These are phyloP conservation scores for Spodoptera frugiperda DNA, from an alignment of 1,140 invertebrate genomes.

Conservation along the genomic window DNA sequence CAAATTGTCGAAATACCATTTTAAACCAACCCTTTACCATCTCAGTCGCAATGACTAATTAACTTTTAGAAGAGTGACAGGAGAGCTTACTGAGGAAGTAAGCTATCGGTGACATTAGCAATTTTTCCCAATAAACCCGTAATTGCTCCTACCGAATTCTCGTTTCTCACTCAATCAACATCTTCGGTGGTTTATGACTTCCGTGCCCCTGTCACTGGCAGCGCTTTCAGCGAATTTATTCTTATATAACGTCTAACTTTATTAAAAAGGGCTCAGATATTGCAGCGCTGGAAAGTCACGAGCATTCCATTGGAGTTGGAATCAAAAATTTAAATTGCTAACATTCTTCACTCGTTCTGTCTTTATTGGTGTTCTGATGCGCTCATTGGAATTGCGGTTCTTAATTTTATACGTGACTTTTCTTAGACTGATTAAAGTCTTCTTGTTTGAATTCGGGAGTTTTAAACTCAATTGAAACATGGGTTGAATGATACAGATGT, in stretches of 20 bases:
- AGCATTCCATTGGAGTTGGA: constrained; percentile 63
- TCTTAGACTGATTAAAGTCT: constrained; percentile 41
- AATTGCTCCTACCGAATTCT: constrained; percentile 68
- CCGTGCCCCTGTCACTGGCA: constrained; percentile 42
- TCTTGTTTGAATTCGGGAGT: background rate
- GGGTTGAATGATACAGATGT: background rate
- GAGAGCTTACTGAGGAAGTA: background rate
- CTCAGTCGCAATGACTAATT: constrained; percentile 26
- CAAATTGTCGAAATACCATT: background rate
- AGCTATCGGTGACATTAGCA: constrained; percentile 65
- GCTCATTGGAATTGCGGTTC: constrained; percentile 62
- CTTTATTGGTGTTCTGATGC: constrained; percentile 70
- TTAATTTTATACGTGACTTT: constrained; percentile 54
- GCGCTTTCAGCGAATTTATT: constrained; percentile 64
- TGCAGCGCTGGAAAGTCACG: constrained; percentile 69
- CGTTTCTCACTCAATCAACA: constrained; percentile 76
- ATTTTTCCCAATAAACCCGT: constrained; percentile 76
- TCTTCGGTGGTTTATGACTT: constrained; percentile 66
- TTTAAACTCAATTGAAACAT: constrained; percentile 17
- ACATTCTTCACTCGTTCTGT: constrained; percentile 74
- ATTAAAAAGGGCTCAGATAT: constrained; percentile 69
- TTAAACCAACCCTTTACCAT: constrained; percentile 19
- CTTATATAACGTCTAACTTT: constrained; percentile 67
- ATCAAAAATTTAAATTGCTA: constrained; percentile 82
- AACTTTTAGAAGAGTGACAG: constrained; percentile 29